These are phyloP conservation scores for Ephestia elutella DNA, from an alignment of 1,140 invertebrate genomes.

Conservation along the genomic window DNA sequence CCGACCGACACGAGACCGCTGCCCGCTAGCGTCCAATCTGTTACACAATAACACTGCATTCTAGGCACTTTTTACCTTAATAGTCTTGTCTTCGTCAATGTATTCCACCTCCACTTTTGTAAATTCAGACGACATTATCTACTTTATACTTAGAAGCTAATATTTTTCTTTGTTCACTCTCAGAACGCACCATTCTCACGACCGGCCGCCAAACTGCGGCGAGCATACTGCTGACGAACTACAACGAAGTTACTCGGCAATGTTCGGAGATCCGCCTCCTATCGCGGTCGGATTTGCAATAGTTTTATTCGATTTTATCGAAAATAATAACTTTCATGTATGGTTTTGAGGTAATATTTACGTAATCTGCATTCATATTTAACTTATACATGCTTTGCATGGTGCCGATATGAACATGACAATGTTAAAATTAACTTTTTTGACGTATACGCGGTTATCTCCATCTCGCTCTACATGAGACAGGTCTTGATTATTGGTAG, in stretches of 20 bases:
- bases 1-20: conserved; percentile 62
- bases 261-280: conserved; percentile 70
- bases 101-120: conserved; percentile 69
- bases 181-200: conserved; percentile 66
- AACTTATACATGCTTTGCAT: neutral
- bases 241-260: conserved; percentile 48
- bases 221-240: conserved; percentile 51
- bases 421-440: conserved; percentile 5
- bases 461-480: conserved; percentile 55
- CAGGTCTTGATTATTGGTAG: conserved; percentile 73
- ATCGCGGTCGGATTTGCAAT: conserved; percentile 53
- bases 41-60: conserved; percentile 66
- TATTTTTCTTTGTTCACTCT: conserved; percentile 62
- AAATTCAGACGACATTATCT: conserved; percentile 72
- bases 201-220: conserved; percentile 70
- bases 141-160: conserved; percentile 56
- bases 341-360: neutral
- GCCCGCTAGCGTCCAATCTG: conserved; percentile 66
- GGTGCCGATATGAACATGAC: neutral
- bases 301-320: conserved; percentile 29
- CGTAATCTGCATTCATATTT: neutral
- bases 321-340: neutral
- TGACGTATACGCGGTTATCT: conserved; percentile 30
- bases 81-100: conserved; percentile 67
- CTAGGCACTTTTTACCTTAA: conserved; percentile 59